These are phyloP conservation scores for Cheumatopsyche charites DNA, from an alignment of 1,140 invertebrate genomes.

Conservation along the genomic window DNA sequence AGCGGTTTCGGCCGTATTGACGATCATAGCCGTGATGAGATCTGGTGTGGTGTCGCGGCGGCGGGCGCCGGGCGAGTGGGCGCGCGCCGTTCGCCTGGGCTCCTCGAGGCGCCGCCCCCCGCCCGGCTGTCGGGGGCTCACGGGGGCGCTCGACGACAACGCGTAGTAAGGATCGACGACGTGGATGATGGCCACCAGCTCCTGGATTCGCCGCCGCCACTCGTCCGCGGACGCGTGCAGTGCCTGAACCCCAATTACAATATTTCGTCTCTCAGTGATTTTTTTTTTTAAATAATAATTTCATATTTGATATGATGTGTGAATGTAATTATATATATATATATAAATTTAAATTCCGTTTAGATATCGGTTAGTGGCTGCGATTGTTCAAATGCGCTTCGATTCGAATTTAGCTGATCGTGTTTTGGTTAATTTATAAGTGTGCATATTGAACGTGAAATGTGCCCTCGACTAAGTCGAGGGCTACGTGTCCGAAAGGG, in stretches of 20 bases:
- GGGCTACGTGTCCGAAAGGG: conserved; percentile 64
- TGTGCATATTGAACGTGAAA: conserved; percentile 45
- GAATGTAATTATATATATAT: not conserved
- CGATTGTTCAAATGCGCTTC: conserved; percentile 53
- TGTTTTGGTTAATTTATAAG: conserved; percentile 26
- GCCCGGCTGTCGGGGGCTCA: conserved; percentile 44
- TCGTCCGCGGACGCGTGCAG: conserved; percentile 68
- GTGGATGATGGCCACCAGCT: conserved; percentile 71
- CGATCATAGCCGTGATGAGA: conserved; percentile 54
- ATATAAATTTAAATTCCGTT: not conserved
- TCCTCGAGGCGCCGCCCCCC: conserved; percentile 50
- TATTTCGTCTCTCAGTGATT: conserved; percentile 51
- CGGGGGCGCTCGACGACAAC: conserved; percentile 50
- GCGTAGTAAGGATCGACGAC: conserved; percentile 75
- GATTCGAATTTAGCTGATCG: too few relatives aligned
- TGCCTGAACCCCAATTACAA: conserved; percentile 71
- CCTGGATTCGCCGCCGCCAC: conserved; percentile 69
- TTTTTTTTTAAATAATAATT: conserved; percentile 23
- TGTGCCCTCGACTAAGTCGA: conserved; percentile 23
- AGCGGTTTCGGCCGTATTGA: conserved; percentile 53
- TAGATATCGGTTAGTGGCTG: conserved; percentile 52
- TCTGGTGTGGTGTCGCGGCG: conserved; percentile 35
- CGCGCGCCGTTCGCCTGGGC: conserved; percentile 51
- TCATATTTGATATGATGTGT: not conserved
- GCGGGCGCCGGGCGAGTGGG: conserved; percentile 45